Base-by-base conservation (phyloP, 2,113 vertebrate genomes). In the Elachura formosa region DNA sequence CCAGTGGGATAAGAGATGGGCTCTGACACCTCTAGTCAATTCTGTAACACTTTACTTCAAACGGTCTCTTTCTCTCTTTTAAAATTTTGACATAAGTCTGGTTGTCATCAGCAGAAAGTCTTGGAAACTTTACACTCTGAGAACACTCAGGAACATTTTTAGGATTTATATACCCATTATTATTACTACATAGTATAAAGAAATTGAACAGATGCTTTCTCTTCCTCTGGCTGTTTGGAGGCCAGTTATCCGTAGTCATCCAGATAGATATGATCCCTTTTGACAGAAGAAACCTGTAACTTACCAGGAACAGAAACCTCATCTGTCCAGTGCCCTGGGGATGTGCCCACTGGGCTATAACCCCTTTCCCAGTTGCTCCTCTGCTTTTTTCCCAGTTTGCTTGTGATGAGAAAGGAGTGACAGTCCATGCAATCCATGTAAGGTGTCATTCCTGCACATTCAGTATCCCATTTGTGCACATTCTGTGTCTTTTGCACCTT, bases 391-490 rank as follows among this genome's bases (percentile, higher is more conserved):
- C 21, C 54, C 12, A 38, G 2, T 80, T 77, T 86, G 14, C 49
- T 80, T 49, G 16, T 36, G 8, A 33, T 52, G 54, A 49, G 40
- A 9, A 73, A n/a, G 46, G 43, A 68, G 14, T 48, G 40, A 17
- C 38, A 34, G 59, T 61, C 62, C 12, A 1, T n/a, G 69, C 45
- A 36, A 4, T 14, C 38, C 17, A 1, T 0, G 0, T 15, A 5
- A 28, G 28, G 62, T 71, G 52, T 72, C 2, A 3, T n/a, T 73
- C 62, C 23, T 59, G 17, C 23, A 18, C 45, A 0, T 71, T 26
- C 1, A 18, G 2, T 23, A 9, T 64, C 76, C 54, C 0, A 0
- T 62, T 43, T 28, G 8, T 43, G 12, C 72, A 54, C 51, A 48
- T 68, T 83, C 54, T 25, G 1, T 41, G 1, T 48, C 36, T 56